Percentiles rank a stretch among this genome's conserved stretches.
Conservation (phyloP, 2,113 vertebrate genomes). For the Orcinus orca region DNA sequence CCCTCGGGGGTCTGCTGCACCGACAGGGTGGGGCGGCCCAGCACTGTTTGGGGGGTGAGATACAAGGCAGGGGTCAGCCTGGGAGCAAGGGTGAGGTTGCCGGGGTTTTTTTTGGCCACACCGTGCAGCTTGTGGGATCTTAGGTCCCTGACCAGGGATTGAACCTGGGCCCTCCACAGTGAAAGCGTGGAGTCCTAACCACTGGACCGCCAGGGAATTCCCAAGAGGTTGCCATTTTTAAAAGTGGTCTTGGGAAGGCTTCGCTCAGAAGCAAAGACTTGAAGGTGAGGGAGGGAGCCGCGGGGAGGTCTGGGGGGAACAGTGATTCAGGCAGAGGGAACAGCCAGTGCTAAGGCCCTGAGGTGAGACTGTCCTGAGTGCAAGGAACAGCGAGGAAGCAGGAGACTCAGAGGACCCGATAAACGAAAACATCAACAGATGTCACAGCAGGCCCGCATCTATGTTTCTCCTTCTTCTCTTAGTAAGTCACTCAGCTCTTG, state of each 20-base stretch:
- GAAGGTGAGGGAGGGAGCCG: background rate
- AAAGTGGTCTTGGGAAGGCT: background rate
- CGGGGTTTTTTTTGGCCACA: background rate
- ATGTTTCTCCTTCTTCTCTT: accelerated
- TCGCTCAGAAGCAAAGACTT: background rate
- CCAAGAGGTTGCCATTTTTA: background rate
- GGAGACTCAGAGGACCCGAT: background rate
- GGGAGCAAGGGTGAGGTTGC: accelerated
- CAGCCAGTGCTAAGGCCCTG: background rate
- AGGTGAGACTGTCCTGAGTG: background rate
- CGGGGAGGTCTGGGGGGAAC: background rate
- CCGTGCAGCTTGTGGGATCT: background rate
- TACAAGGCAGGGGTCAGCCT: background rate
- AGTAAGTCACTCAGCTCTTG: background rate
- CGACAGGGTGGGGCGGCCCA: conserved; percentile 92
- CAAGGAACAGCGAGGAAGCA: background rate
- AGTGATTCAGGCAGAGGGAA: background rate
- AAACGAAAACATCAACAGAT: accelerated
- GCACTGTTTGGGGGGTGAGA: conserved; percentile 81
- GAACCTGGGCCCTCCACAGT: background rate
- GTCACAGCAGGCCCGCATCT: accelerated
- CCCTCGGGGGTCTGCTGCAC: conserved; percentile 90
- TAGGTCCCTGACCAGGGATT: background rate
- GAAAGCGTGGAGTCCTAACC: background rate
- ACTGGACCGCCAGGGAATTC: background rate